Evolutionary conservation across 1,140 invertebrate genomes (phyloP), one percentile per base, ranked within the genome.

Genomic region (Danaus melanippus): DNA sequence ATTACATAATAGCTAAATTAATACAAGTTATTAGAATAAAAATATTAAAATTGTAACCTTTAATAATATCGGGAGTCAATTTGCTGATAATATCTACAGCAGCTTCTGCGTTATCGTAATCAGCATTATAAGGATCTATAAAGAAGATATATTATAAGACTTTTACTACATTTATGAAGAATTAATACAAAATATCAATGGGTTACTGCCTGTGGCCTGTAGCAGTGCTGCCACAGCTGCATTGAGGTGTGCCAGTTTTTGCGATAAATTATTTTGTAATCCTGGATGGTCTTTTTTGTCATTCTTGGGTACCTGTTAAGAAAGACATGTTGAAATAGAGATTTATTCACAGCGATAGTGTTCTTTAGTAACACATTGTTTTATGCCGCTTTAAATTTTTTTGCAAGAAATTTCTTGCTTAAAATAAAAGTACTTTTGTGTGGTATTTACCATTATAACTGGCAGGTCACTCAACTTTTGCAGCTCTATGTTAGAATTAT

Each of bases 191-290:
- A 17, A 17, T 21, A 42, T 5, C 17, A 15, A 15, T 45, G 11
- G 9, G 12, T 32, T 17, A 54, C 65, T 66, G 75, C 75, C 72
- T 0, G 57, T 68, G 40, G 71, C 66, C 8, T 60, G 54, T 1
- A 64, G 15, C 15, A 77, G 54, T 6, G 64, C 51, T 9, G 69
- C 71, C 1, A 74, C 43, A 0, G 74, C 71, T 6, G 67, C 71
- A 43, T 72, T 70, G 9, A 75, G 52, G 17, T 67, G 53, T 40
- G 63, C 65, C 43, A 74, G 39, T 8, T 57, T 62, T 40, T 63
- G 48, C 10, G 62, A 52, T 6, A 69, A 21, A n/a, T 47, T 41
- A 1, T 52, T 42, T 44, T 60, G 58, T 3, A 42, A 11, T 5
- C 49, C 44, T 46, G 55, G 21, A 42, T 56, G 53, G 44, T 11